These are phyloP conservation scores for Esperia sulphurella DNA, from an alignment of 2,888 invertebrate species.

Conservation along the genomic window DNA sequence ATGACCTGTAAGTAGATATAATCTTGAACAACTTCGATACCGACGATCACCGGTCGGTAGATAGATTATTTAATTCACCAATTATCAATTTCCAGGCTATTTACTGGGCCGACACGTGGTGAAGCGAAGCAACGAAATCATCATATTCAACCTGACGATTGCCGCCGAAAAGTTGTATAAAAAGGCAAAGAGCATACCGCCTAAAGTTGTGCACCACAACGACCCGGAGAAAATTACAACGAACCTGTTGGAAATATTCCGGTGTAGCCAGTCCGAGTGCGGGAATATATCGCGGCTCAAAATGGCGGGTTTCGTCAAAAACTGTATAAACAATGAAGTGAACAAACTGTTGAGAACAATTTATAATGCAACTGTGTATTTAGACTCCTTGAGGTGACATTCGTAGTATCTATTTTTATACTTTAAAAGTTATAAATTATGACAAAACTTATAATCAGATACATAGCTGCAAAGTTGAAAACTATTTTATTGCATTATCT, in stretches of 20 bases:
- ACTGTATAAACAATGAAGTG: slow-evolving; percentile 51
- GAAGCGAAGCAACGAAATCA: slow-evolving; percentile 42
- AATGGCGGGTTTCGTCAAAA: slow-evolving; percentile 49
- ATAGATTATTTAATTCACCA: not conserved
- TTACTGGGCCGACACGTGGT: slow-evolving; percentile 50
- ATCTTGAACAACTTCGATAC: no score
- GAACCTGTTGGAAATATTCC: slow-evolving; percentile 49
- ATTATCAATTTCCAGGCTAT: slow-evolving; percentile 49
- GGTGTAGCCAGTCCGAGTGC: slow-evolving; percentile 43
- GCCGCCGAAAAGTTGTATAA: slow-evolving; percentile 51
- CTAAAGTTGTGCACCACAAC: slow-evolving; percentile 54
- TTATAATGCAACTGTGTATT: slow-evolving; percentile 52
- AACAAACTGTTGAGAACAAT: slow-evolving; percentile 48
- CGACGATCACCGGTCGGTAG: not conserved
- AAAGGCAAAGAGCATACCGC: slow-evolving; percentile 52
- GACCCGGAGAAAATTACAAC: slow-evolving; percentile 48
- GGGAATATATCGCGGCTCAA: slow-evolving; percentile 41
- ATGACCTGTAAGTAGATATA: no score
- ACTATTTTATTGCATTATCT: no score
- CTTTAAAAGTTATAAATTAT: no score
- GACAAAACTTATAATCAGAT: no score
- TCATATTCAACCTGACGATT: slow-evolving; percentile 50
- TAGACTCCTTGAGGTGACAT: slow-evolving; percentile 58
- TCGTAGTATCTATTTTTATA: no score
- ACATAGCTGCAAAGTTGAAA: no score